Evolutionary conservation across 2,797 vertebrate species (phyloP).

Genomic region (Anniella stebbinsi): DNA sequence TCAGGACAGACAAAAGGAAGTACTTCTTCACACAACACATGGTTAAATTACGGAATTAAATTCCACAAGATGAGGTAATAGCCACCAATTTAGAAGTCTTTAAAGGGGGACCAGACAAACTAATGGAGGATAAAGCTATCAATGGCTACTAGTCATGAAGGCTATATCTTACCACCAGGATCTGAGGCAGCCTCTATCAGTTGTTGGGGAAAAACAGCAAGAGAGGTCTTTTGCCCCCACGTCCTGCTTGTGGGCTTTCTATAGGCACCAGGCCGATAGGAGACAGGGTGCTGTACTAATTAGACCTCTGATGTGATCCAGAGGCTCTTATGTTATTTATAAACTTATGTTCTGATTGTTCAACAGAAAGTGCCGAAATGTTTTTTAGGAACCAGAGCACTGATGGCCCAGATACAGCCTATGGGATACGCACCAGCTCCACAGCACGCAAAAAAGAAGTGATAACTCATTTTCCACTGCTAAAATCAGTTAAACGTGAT

Average conservation of each 20-base stretch:
- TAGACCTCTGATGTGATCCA: not conserved
- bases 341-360: not conserved
- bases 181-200: not conserved
- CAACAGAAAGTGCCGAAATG: not conserved
- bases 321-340: not conserved
- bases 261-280: not conserved
- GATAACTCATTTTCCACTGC: not conserved
- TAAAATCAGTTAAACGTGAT: constrained; percentile 15
- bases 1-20: too few species aligned
- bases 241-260: not conserved
- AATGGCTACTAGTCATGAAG: not conserved
- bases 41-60: too few species aligned
- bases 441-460: not conserved
- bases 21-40: too few species aligned
- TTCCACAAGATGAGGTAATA: too few species aligned
- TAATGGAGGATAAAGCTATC: not conserved
- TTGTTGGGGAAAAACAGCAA: too few species aligned
- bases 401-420: not conserved
- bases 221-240: not conserved
- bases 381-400: not conserved
- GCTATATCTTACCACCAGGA: not conserved
- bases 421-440: not conserved
- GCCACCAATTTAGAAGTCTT: too few species aligned
- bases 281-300: not conserved
- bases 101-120: not conserved